Base-by-base conservation (phyloP, 1,140 invertebrate species). In the Dendrolimus punctatus region DNA sequence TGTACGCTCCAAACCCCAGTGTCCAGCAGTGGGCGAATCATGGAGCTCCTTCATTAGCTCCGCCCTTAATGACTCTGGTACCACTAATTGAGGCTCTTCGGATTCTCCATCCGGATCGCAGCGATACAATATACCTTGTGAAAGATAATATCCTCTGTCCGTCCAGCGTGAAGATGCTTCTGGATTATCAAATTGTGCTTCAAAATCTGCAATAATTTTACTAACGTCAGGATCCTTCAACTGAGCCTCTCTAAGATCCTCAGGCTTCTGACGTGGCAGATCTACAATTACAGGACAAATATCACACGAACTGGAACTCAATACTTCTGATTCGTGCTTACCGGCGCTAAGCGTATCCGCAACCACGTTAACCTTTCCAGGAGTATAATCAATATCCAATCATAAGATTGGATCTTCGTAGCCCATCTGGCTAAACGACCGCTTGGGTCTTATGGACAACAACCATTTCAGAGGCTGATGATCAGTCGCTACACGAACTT, bases 1-100 rank as follows among this genome's bases (percentile, higher is more conserved):
- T 1, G 70, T 78, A 5, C 57, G 40, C 41, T 73, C 65, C 1
- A 65, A 39, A 9, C 71, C 77, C 43, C 62, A 62, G 54, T 76
- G 68, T 2, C 73, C 75, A 10, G 67, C 66, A 5, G 55, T 64
- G 1, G 63, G 61, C 5, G 51, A 55, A 49, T 75, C 60, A 54
- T 75, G 73, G 47, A 44, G 60, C 36, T 73, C 57, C 7, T 54
- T 10, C 40, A 59, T 56, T 47, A 46, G 5, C 10, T 46, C 10
- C 5, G 6, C n/a, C 6, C 10, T 6, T 10, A n/a, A n/a, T n/a
- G n/a, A n/a, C n/a, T n/a, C n/a, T n/a, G n/a, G n/a, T n/a, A n/a
- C 10, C 6, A 46, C 5, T 5, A 6, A 57, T 61, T 53, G 3
- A 47, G 40, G 2, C 37, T 62, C 57, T 37, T 69, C 64, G 6